Base-by-base conservation (phyloP, 2,888 invertebrate genomes). In the Zhengitettix transpicula region DNA sequence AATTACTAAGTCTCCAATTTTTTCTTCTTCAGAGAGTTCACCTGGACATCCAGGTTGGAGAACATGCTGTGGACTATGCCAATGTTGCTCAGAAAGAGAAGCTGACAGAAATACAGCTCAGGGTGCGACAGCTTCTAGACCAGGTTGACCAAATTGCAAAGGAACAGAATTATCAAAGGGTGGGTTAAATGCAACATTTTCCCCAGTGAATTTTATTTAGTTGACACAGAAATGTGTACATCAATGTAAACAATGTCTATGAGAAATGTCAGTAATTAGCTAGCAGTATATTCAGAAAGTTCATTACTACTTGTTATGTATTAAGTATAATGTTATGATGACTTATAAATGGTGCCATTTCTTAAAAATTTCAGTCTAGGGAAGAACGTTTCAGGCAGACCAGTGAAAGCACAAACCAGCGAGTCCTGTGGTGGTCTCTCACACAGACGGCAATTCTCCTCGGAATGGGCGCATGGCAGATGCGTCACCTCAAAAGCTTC, bases 111-210 rank as follows among this genome's bases (percentile, higher is more conserved):
- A 76, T 99, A 14, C 96, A 99, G 72, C 77, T 99, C 58, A 81
- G 99, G 68, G 89, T 99, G 62, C 81, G 97, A 56, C 98, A 99
- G 73, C 78, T 99, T 17, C 75, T 98, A 14, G 96, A 97, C 74
- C 98, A 99, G 78, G 96, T 97, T 0, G 97, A 97, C 64, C 98
- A 99, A 75, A 98, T 99, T 64, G 93, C 94, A n/a, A 99, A 98
- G 74, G 98, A 99, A 73, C 98, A 99, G 73, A 97, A 94, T 74
- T 99, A 99, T 74, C 99, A 99, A 73, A 83, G 97, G 75, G 91
- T 92, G 78, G 75, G 74, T 68, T 28, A 28, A 28, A 2, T 28
- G 7, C 28, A 28, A 7, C 7, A 28, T 28, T 28, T 28, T 28
- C 28, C 28, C 7, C 28, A 5, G 7, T 7, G 7, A 5, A 28